phyloP scores from a whole-genome alignment of 2,797 vertebrate genomes.

The Hephaestus fuliginosus region DNA sequence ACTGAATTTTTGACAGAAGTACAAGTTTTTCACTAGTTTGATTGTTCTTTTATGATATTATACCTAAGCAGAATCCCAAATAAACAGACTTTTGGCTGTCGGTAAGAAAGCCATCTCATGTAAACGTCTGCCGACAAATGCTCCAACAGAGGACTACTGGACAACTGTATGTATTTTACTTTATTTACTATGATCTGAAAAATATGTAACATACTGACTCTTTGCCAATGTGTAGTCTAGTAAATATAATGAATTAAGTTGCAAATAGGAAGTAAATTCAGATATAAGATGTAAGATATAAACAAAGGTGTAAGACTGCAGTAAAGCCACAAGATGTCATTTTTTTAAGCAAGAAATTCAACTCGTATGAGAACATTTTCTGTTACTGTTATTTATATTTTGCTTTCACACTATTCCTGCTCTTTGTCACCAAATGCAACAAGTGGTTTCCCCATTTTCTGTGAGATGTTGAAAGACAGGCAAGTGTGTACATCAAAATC shows the following conservation, averaged over 20 bases:
- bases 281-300: constrained; percentile 2
- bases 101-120: background rate
- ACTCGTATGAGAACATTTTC: background rate
- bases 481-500: background rate
- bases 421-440: constrained; percentile 12
- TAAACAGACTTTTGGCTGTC: background rate
- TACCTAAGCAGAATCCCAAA: background rate
- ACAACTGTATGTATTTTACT: background rate
- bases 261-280: background rate
- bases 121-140: background rate
- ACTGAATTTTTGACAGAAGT: background rate
- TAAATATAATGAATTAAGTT: background rate
- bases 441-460: constrained; percentile 1
- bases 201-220: no score
- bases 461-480: background rate
- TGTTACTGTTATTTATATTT: background rate
- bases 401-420: background rate
- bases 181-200: no score
- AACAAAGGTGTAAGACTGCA: no score
- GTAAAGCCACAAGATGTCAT: background rate
- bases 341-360: background rate
- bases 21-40: background rate
- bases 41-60: background rate
- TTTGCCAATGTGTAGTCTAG: no score
- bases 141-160: background rate